Evolutionary conservation across 2,888 invertebrate genomes (phyloP).

Genomic region (Drosophila kokeensis): DNA sequence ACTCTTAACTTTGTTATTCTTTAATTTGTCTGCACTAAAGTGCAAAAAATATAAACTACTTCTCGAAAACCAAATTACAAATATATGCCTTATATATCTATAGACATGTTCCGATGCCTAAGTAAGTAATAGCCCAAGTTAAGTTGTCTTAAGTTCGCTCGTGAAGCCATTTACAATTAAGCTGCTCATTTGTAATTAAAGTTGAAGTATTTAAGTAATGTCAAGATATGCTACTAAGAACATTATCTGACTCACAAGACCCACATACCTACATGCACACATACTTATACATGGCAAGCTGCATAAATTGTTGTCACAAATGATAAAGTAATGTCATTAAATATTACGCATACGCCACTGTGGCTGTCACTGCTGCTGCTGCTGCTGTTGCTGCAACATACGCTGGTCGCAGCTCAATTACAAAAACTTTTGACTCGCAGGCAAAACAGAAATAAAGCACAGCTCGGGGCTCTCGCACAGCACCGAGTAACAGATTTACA

Average conservation of each 20-base stretch:
- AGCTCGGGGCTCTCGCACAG: conserved; percentile 10
- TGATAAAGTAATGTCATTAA: conserved; percentile 75
- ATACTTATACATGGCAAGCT: conserved; percentile 5
- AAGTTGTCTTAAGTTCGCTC: not conserved
- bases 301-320: conserved; percentile 64
- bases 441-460: conserved; percentile 51
- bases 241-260: conserved; percentile 10
- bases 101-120: not conserved
- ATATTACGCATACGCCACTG: conserved; percentile 63
- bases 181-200: conserved; percentile 50
- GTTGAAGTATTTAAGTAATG: conserved; percentile 40
- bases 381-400: conserved; percentile 1
- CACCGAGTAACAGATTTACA: conserved; percentile 52
- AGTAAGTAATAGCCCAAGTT: not conserved
- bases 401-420: conserved; percentile 62
- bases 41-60: not conserved
- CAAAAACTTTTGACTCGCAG: conserved; percentile 58
- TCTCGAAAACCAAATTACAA: not conserved
- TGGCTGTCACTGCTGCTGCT: conserved; percentile 4
- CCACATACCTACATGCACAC: conserved; percentile 9
- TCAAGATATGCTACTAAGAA: conserved; percentile 18
- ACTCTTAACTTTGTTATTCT: not conserved
- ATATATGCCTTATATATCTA: not conserved
- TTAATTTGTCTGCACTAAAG: not conserved
- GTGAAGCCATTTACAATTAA: conserved; percentile 25